Percentiles rank a stretch among this genome's conserved stretches.
Evolutionary conservation across 2,113 vertebrate genomes (phyloP).

Genomic region (Varanus komodoensis): DNA sequence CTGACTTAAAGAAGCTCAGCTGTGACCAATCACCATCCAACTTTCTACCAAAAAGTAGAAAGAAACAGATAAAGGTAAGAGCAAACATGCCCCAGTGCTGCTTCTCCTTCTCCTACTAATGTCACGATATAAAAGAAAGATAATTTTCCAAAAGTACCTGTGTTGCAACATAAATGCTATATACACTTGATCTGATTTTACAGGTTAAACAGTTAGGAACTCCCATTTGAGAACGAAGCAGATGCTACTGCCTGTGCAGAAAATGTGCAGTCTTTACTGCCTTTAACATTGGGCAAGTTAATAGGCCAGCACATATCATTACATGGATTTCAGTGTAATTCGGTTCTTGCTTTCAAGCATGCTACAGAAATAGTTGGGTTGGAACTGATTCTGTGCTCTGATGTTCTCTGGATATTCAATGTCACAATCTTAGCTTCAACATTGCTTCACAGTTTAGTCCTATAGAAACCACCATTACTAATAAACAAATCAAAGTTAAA

Average conservation of each 20-base stretch:
- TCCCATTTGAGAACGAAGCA: neutral
- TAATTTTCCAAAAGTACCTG: neutral
- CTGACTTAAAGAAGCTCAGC: neutral
- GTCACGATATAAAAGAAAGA: neutral
- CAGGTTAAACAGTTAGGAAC: constrained; percentile 22
- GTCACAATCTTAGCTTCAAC: neutral
- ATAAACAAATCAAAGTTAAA: neutral
- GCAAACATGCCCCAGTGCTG: neutral
- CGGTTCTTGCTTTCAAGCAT: neutral
- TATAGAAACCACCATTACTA: neutral
- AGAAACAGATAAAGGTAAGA: neutral
- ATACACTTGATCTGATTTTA: constrained; percentile 5
- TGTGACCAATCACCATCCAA: neutral
- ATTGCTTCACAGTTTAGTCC: neutral
- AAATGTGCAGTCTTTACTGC: neutral
- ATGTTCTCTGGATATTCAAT: neutral
- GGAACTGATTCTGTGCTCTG: no score
- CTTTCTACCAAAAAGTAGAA: neutral
- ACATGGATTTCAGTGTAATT: neutral
- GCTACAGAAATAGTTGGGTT: neutral
- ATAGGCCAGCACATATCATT: neutral
- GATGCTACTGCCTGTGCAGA: neutral
- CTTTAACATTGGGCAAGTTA: neutral
- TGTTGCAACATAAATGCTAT: neutral
- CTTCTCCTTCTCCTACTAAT: neutral